Evolutionary conservation across 2,113 vertebrate species (phyloP).

Genomic region (Rhinolophus sinicus): DNA sequence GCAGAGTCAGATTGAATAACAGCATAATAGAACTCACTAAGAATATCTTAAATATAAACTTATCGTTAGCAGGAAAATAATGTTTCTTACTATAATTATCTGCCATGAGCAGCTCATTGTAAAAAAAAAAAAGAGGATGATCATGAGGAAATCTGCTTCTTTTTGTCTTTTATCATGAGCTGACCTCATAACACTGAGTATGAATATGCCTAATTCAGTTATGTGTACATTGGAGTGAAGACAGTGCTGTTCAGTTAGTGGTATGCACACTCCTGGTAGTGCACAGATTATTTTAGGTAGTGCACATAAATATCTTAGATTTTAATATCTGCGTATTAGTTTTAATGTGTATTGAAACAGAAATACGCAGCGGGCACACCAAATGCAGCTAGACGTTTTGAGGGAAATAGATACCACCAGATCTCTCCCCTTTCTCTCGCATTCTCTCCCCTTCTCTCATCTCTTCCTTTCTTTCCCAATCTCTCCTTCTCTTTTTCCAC

Average conservation of each 20-base stretch:
- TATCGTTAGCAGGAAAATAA: not conserved
- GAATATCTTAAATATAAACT: conserved; percentile 1
- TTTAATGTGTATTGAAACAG: not conserved
- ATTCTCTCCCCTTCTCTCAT: not conserved
- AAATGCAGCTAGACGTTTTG: not conserved
- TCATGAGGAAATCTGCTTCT: not conserved
- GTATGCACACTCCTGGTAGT: too few relatives aligned
- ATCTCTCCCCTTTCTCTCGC: not conserved
- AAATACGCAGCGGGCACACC: not conserved
- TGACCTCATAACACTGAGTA: not conserved
- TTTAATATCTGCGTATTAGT: not conserved
- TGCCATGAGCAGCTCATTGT: not conserved
- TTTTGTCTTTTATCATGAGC: not conserved
- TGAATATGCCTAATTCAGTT: not conserved
- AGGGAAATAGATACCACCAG: not conserved
- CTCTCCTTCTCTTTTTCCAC: not conserved
- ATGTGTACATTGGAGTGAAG: not conserved
- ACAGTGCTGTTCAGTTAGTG: not conserved
- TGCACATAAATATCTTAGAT: not conserved
- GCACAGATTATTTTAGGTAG: not conserved
- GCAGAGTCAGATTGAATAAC: conserved; percentile 38
- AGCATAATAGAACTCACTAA: not conserved
- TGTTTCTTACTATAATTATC: not conserved
- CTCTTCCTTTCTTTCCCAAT: not conserved
- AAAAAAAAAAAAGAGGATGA: not conserved